phyloP scores from a whole-genome alignment of 2,797 vertebrate species.

The Chromis chromis region DNA sequence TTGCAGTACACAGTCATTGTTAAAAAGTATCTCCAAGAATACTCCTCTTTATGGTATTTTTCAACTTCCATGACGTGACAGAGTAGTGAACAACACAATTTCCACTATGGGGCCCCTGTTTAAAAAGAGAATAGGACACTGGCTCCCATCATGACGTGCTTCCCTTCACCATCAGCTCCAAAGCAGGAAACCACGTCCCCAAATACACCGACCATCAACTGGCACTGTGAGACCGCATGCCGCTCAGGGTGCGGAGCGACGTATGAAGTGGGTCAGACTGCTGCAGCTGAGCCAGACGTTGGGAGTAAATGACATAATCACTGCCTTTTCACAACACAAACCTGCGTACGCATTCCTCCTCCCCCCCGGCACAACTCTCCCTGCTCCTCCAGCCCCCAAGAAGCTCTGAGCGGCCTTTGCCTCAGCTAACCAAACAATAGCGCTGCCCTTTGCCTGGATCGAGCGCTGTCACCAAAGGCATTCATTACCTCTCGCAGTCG shows the following conservation, averaged over 20 bases:
- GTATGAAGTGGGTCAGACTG: slow-evolving; percentile 64
- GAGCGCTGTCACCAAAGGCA: slow-evolving; percentile 41
- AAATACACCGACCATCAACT: slow-evolving; percentile 65
- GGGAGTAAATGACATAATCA: slow-evolving; percentile 82
- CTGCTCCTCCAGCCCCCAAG: slow-evolving; percentile 30
- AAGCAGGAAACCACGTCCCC: slow-evolving; percentile 74
- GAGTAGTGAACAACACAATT: slow-evolving; percentile 28
- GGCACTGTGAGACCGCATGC: slow-evolving; percentile 67
- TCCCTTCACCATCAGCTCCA: slow-evolving; percentile 58
- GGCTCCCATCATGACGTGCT: slow-evolving; percentile 57
- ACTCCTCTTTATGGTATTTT: not conserved
- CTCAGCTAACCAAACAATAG: slow-evolving; percentile 65
- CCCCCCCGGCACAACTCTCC: slow-evolving; percentile 14
- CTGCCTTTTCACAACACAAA: slow-evolving; percentile 74
- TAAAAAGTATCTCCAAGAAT: not conserved
- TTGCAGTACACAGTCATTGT: not conserved
- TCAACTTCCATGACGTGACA: slow-evolving; percentile 2
- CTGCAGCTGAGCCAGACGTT: slow-evolving; percentile 59
- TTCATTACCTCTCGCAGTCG: slow-evolving; percentile 33
- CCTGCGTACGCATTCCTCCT: slow-evolving; percentile 56
- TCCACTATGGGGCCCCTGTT: slow-evolving; percentile 10
- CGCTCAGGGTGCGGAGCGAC: slow-evolving; percentile 56
- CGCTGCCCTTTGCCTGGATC: slow-evolving; percentile 29
- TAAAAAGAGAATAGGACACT: slow-evolving; percentile 36
- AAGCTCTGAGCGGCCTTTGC: slow-evolving; percentile 44